A percentile compares a stretch with the other conserved stretches of the same genome.
Conservation (phyloP, 2,797 vertebrate genomes). For the Calcarius lapponicus region DNA sequence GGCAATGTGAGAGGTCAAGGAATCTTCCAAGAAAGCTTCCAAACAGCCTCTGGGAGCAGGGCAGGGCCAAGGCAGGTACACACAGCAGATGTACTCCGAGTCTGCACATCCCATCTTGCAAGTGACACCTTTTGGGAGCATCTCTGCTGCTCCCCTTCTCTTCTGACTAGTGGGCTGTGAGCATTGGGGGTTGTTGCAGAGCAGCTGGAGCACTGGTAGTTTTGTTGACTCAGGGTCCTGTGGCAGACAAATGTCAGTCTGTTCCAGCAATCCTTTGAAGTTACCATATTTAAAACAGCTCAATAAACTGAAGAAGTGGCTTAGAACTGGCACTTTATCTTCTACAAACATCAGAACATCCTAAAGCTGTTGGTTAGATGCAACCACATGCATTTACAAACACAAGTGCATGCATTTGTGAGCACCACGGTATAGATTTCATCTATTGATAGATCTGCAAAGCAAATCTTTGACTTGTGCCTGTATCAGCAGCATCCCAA, state of each 20-base stretch:
- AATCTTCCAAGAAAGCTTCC: neutral
- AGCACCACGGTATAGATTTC: neutral
- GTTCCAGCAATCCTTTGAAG: neutral
- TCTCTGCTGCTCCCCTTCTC: neutral
- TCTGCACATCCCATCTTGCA: neutral
- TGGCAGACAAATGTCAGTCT: neutral
- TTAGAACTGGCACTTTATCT: conserved; percentile 19
- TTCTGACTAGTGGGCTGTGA: neutral
- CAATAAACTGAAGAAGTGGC: conserved; percentile 53
- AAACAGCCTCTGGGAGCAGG: neutral
- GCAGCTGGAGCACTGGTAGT: neutral
- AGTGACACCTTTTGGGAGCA: neutral
- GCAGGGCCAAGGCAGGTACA: neutral
- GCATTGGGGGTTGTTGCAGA: neutral
- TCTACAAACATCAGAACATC: neutral
- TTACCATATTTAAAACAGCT: neutral
- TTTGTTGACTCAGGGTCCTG: neutral
- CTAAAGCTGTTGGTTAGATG: neutral
- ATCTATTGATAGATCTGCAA: conserved; percentile 18
- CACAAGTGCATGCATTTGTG: neutral
- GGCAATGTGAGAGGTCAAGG: neutral
- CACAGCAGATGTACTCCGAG: neutral
- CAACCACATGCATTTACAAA: neutral
- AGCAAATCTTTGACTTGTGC: neutral
- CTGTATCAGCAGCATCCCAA: conserved; percentile 3